Conservation (phyloP, 2,113 vertebrate genomes). For the Chaetodon trifascialis region DNA sequence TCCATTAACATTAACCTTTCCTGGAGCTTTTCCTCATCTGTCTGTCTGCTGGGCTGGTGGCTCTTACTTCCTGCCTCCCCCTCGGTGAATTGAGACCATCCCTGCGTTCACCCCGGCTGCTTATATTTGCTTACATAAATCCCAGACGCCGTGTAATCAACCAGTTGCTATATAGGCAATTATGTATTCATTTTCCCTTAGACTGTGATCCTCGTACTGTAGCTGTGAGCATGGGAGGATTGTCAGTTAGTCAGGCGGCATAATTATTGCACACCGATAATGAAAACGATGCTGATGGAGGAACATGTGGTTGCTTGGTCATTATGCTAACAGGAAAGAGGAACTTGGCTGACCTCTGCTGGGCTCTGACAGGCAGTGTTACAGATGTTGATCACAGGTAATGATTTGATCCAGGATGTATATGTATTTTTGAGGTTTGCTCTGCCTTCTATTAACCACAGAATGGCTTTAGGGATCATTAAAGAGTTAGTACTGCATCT, state of each 20-base stretch:
- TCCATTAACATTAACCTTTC: conserved; percentile 3
- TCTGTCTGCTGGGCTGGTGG: not conserved
- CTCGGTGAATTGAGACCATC: not conserved
- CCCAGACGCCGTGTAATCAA: conserved; percentile 10
- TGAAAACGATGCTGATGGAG: conserved; percentile 40
- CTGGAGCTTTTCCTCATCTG: not conserved
- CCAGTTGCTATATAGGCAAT: conserved; percentile 17
- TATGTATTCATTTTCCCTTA: conserved; percentile 34
- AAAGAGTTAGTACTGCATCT: conserved; percentile 15
- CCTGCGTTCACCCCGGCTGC: not conserved
- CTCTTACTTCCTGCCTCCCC: conserved; percentile 23
- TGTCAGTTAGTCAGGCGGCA: conserved; percentile 7
- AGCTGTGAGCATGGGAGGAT: not conserved
- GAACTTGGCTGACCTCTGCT: conserved; percentile 81
- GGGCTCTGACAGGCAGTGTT: conserved; percentile 66
- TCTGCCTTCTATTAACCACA: conserved; percentile 16
- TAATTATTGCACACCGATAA: conserved; percentile 57
- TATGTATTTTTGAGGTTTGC: conserved; percentile 5
- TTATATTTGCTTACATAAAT: conserved; percentile 36
- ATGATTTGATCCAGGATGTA: conserved; percentile 34
- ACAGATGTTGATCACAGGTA: conserved; percentile 50
- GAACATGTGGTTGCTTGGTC: conserved; percentile 33
- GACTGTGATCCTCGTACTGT: not conserved
- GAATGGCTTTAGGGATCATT: conserved; percentile 3
- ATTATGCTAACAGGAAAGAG: conserved; percentile 60